Evolutionary conservation across 2,797 vertebrate genomes (phyloP).

Genomic region (Hafferia zeledoni): DNA sequence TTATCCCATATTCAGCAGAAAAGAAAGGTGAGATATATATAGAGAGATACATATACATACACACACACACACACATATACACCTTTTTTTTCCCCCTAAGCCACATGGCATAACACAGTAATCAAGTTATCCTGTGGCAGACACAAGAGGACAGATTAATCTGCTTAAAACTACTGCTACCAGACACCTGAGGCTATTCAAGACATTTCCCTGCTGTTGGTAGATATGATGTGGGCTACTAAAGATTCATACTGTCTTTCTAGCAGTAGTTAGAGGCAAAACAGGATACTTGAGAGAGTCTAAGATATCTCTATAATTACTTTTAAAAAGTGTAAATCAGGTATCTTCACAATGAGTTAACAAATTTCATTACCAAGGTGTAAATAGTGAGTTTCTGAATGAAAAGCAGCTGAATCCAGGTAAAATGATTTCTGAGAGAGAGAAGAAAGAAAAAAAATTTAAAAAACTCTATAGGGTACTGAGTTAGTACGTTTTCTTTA

Average conservation of each 20-base stretch:
- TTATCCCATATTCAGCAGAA: not conserved
- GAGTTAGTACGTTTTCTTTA: not conserved
- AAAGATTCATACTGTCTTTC: not conserved
- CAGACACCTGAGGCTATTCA: not conserved
- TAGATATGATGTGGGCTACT: not conserved
- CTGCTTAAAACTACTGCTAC: not conserved
- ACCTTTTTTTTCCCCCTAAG: not conserved
- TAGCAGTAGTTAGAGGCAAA: not conserved
- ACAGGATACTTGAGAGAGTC: not conserved
- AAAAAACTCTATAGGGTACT: not conserved
- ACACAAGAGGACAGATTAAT: not conserved
- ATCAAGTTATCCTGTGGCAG: not conserved
- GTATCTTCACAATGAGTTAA: not conserved
- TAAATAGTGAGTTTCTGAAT: not conserved
- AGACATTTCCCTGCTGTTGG: not conserved
- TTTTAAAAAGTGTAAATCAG: not conserved
- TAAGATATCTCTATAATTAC: not conserved
- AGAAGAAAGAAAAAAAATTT: accelerated
- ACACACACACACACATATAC: too few relatives aligned
- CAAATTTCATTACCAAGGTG: not conserved
- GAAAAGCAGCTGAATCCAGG: not conserved
- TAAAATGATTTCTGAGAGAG: not conserved
- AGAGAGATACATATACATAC: too few relatives aligned
- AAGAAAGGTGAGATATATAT: not conserved
- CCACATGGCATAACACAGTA: not conserved